phyloP scores from a whole-genome alignment of 2,113 vertebrate species.

The Isichthys henryi region DNA sequence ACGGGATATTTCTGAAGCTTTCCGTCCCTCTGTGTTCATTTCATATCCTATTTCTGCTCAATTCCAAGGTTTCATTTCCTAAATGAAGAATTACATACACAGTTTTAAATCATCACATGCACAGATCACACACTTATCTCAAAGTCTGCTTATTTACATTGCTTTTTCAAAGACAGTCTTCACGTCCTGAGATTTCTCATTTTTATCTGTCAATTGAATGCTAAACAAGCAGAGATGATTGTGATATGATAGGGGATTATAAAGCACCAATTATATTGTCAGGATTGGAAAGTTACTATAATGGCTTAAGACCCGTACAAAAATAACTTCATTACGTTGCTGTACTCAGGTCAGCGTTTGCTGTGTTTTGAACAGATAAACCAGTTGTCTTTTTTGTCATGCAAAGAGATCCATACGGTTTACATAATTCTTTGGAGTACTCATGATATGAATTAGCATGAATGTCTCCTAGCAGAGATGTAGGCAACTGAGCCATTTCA shows the following conservation, averaged over 20 bases:
- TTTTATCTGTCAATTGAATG: neutral
- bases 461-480: conserved; percentile 19
- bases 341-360: neutral
- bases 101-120: neutral
- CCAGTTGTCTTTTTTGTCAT: neutral
- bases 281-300: neutral
- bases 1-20: conserved; percentile 37
- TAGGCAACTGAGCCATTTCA: conserved; percentile 31
- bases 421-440: neutral
- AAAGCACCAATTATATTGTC: neutral
- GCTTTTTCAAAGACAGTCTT: neutral
- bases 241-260: neutral
- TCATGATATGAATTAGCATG: conserved; percentile 4
- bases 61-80: neutral
- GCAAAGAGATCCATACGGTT: neutral
- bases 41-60: neutral
- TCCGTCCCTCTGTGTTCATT: conserved; percentile 10
- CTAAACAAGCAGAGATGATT: neutral
- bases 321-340: neutral
- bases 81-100: neutral
- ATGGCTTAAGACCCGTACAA: neutral
- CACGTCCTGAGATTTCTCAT: neutral
- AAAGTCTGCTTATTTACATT: no score
- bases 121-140: neutral
- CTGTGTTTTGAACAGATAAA: neutral